phyloP scores from a whole-genome alignment of 2,113 vertebrate genomes.

The Rhinichthys klamathensis region DNA sequence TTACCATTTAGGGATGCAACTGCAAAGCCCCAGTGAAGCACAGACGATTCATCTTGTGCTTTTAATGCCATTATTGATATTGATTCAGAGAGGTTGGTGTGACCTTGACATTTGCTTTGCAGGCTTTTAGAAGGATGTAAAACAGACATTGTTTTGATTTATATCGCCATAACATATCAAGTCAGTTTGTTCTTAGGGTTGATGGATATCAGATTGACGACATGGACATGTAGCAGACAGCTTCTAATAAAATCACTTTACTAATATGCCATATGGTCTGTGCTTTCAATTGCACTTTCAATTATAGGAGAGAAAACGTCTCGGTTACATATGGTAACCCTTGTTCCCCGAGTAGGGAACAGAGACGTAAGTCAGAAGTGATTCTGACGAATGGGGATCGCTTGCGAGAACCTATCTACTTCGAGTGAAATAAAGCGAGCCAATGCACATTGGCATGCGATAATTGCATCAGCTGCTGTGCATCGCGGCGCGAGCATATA shows the following conservation, averaged over 20 bases:
- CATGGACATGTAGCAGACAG: neutral
- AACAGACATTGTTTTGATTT: constrained; percentile 15
- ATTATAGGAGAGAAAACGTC: neutral
- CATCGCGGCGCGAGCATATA: too few species aligned
- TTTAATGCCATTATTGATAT: constrained; percentile 23
- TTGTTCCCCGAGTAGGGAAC: too few species aligned
- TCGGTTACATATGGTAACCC: too few species aligned
- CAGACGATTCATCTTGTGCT: neutral
- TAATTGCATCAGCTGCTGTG: too few species aligned
- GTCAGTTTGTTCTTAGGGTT: neutral
- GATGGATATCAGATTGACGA: constrained; percentile 18
- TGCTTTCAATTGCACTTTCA: neutral
- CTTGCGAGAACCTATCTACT: too few species aligned
- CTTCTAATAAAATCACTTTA: neutral
- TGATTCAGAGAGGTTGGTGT: neutral
- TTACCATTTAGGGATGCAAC: neutral
- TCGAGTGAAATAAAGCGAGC: too few species aligned
- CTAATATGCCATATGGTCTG: neutral
- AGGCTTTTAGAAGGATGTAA: constrained; percentile 10
- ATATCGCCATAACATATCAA: constrained; percentile 5
- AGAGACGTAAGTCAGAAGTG: too few species aligned
- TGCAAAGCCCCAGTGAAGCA: neutral
- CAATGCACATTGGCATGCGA: too few species aligned
- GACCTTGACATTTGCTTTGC: constrained; percentile 8
- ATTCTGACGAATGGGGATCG: too few species aligned